A percentile compares a stretch with the other conserved stretches of the same genome.
Conservation (phyloP, 1,140 invertebrate genomes). For the Cherax quadricarinatus region DNA sequence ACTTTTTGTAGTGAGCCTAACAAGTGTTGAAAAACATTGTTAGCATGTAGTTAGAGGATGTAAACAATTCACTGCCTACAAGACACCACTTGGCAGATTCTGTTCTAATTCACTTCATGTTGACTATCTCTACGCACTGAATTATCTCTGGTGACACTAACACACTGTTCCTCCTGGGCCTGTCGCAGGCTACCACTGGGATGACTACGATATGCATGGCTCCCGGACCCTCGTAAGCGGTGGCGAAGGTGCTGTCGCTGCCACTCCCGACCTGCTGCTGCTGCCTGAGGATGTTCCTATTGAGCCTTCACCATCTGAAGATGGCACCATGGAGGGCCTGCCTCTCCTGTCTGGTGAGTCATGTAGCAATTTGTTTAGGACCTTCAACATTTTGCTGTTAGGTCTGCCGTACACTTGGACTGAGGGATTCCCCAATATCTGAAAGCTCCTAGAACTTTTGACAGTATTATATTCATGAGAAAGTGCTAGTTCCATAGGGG, state of each 20-base stretch:
- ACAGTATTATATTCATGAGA: too few relatives aligned
- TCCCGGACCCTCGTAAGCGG: slow-evolving; percentile 30
- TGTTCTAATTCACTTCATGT: not conserved
- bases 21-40: not conserved
- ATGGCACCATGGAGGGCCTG: not conserved
- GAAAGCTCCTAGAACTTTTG: too few relatives aligned
- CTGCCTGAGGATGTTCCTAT: not conserved
- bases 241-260: slow-evolving; percentile 21
- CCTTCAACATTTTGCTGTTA: too few relatives aligned
- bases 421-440: too few relatives aligned
- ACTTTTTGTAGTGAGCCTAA: not conserved
- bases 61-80: not conserved
- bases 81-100: not conserved
- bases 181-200: slow-evolving; percentile 41
- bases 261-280: slow-evolving; percentile 53
- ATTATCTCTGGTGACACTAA: not conserved
- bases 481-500: too few relatives aligned
- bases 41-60: not conserved
- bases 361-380: not conserved
- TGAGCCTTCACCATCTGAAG: not conserved
- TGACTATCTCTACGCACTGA: not conserved
- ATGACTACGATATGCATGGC: slow-evolving; percentile 52
- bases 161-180: not conserved
- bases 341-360: slow-evolving; percentile 41
- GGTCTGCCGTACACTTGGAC: too few relatives aligned